These are phyloP conservation scores for Acridotheres tristis DNA, from an alignment of 2,797 vertebrate species.

Conservation along the genomic window DNA sequence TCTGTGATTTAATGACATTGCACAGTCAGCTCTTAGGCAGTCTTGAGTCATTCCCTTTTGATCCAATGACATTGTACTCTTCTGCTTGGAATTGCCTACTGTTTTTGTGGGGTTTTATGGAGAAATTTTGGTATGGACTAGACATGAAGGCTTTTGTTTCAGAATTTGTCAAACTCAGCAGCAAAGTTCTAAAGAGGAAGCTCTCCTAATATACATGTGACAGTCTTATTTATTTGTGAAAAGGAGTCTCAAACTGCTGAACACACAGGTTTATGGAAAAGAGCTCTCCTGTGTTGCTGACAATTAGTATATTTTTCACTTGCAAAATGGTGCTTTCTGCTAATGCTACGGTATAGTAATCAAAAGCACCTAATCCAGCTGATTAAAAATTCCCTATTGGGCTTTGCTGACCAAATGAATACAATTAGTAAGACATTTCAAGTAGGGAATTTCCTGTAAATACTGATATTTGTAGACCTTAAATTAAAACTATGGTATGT, in stretches of 20 bases:
- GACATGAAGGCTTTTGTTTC: background rate
- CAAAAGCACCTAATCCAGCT: conserved; percentile 57
- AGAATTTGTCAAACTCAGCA: background rate
- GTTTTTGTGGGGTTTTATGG: background rate
- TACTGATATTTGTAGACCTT: background rate
- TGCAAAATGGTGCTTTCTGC: conserved; percentile 14
- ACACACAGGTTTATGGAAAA: background rate
- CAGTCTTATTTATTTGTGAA: conserved; percentile 34
- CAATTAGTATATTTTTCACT: background rate
- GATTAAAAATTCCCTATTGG: conserved; percentile 7
- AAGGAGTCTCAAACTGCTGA: conserved; percentile 44
- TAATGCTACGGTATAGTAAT: conserved; percentile 41
- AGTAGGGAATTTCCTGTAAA: conserved; percentile 38
- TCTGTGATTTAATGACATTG: background rate
- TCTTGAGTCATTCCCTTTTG: background rate
- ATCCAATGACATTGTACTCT: background rate
- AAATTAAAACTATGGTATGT: conserved; percentile 31
- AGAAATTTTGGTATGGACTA: background rate
- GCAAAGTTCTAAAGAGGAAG: background rate
- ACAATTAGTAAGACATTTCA: conserved; percentile 48
- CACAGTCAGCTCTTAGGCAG: background rate
- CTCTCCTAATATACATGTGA: background rate
- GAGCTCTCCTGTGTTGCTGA: background rate
- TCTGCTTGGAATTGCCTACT: background rate
- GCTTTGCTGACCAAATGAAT: conserved; percentile 56